These are phyloP conservation scores for Eptesicus fuscus DNA, from an alignment of 2,113 vertebrate species.

Conservation along the genomic window DNA sequence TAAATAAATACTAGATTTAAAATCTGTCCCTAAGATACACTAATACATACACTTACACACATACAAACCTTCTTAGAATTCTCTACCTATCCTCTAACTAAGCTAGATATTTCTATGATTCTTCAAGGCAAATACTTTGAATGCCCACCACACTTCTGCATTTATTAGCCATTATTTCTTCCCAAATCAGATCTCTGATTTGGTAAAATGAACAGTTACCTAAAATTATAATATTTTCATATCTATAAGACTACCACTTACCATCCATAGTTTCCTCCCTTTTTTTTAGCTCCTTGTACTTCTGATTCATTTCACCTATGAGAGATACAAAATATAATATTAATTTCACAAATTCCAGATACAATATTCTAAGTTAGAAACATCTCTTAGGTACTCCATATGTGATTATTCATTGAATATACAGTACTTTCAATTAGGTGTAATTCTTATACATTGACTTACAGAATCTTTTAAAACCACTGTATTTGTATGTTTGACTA, in stretches of 20 bases:
- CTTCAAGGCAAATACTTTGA: background rate
- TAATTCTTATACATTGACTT: slow-evolving; percentile 15
- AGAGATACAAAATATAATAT: slow-evolving; percentile 62
- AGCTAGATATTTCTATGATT: background rate
- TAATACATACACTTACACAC: background rate
- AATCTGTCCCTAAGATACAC: background rate
- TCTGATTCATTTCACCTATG: slow-evolving; percentile 92
- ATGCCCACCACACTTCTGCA: background rate
- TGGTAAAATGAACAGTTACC: slow-evolving; percentile 11
- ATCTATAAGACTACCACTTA: slow-evolving; percentile 81
- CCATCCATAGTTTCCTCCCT: slow-evolving; percentile 93
- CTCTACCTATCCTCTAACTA: background rate
- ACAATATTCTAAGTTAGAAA: slow-evolving; percentile 6
- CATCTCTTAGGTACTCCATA: background rate
- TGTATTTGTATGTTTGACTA: background rate
- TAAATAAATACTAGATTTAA: background rate
- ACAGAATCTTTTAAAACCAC: background rate
- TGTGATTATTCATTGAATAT: background rate
- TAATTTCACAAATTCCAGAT: slow-evolving; percentile 29
- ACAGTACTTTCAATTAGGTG: background rate
- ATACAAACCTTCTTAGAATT: background rate
- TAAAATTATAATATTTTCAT: background rate
- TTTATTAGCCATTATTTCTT: background rate
- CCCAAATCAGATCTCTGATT: background rate
- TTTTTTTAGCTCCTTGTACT: slow-evolving; percentile 95